Base-by-base conservation (phyloP, 2,797 vertebrate genomes). In the Vireo griseus region DNA sequence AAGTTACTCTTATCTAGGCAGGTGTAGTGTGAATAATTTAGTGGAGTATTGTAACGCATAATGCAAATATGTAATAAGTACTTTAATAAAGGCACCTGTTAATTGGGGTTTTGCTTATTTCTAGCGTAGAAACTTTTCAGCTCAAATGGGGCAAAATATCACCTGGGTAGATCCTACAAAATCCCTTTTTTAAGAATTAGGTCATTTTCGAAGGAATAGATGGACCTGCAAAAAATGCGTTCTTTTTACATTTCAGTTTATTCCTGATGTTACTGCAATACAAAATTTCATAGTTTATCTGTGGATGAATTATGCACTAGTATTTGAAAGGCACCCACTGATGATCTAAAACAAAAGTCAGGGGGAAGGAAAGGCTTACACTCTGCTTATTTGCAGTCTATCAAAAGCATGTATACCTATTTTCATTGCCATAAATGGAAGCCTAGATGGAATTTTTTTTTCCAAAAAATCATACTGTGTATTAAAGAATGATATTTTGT, bases 251-350 rank as follows among this genome's bases (percentile, higher is more conserved):
- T 40, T 87, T 61, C 0, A 3, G 11, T 82, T 87, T 76, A 25
- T 82, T 81, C 29, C 26, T 76, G 39, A 47, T 66, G 33, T 86
- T 77, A 31, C 8, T 24, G 4, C 31, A 21, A 24, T 61, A 25
- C 10, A 21, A 58, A 66, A 16, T 66, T 21, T 39, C 39, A 44
- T 35, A 35, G 10, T 35, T 35, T 9, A 14, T 75, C n/a, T 48
- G 0, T 31, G 44, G 35, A 15, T 13, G 1, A 71, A 50, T 33
- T 15, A 3, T 13, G n/a, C 29, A 18, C 15, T 73, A 7, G 25
- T 42, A 35, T 58, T 69, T 67, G 52, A 69, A 69, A 81, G 50
- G 22, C 26, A 50, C 13, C 5, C 9, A 19, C 8, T 22, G 37
- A 28, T 55, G 33, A 11, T 63, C 5, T 61, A 51, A 85, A 82